Percentiles rank a stretch among this genome's conserved stretches.
Evolutionary conservation across 2,888 invertebrate species (phyloP).

Genomic region (Eupithecia insigniata): DNA sequence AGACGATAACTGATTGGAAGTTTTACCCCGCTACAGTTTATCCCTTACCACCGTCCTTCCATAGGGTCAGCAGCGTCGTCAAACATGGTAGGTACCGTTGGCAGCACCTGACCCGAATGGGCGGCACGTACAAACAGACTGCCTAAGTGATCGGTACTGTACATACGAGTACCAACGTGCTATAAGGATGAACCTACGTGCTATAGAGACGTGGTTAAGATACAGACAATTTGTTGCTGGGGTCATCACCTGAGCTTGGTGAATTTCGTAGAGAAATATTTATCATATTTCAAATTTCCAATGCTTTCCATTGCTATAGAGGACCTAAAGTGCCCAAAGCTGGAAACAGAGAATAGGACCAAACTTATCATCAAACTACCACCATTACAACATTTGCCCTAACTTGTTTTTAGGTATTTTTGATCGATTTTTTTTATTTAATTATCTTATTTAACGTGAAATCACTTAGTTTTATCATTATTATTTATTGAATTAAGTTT

Average conservation of each 20-base stretch:
- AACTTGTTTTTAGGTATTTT: too few relatives aligned
- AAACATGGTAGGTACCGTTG: constrained; percentile 81
- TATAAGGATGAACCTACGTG: constrained; percentile 50
- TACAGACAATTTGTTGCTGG: not conserved
- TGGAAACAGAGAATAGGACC: not conserved
- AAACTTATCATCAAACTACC: too few relatives aligned
- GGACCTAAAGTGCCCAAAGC: not conserved
- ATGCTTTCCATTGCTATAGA: not conserved
- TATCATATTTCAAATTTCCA: not conserved
- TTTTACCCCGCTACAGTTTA: not conserved
- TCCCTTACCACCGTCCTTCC: constrained; percentile 44
- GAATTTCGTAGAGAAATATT: not conserved
- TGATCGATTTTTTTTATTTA: too few relatives aligned
- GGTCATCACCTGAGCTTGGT: not conserved
- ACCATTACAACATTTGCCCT: too few relatives aligned
- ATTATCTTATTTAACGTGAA: too few relatives aligned
- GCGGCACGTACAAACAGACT: constrained; percentile 73
- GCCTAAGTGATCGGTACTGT: constrained; percentile 79
- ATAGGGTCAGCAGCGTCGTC: constrained; percentile 78
- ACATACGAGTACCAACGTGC: constrained; percentile 58
- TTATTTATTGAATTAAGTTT: too few relatives aligned
- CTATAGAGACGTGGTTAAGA: constrained; percentile 36
- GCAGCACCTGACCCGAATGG: constrained; percentile 77
- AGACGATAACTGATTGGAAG: too few relatives aligned
- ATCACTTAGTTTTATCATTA: too few relatives aligned